Base-by-base conservation (phyloP, 2,888 invertebrate genomes). In the Catotricha subobsoleta region DNA sequence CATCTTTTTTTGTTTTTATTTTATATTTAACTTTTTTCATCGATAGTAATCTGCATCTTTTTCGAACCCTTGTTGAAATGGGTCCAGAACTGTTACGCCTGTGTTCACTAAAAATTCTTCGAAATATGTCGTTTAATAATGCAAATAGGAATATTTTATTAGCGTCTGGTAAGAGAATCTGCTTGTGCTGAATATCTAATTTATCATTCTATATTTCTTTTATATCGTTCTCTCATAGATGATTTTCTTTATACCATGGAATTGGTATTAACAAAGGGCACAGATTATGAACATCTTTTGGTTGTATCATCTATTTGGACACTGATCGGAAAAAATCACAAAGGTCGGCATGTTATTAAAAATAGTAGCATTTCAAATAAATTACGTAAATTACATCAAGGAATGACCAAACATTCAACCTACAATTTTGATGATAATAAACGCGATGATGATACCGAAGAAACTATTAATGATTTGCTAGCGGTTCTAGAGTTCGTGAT, bases 111-210 rank as follows among this genome's bases (percentile, higher is more conserved):
- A 52, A 51, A 7, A 56, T 62, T 29, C 43, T 61, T 13, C 53
- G 61, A 20, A 62, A 62, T 50, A 58, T 62, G 57, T 48, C 57
- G 43, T 62, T 62, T 46, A 40, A 48, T 9, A 49, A 44, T 9
- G 44, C 37, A 34, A 62, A 62, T 43, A 53, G 59, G 6, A 44
- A 51, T 3, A 49, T 51, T 6, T 45, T 62, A 16, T 49, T 58
- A 3, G 47, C 51, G 2, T 53, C 50, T 3, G 44, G 47, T 6
- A 54, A 54, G 28, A n/a, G n/a, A n/a, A n/a, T 13, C 3, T 19
- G 27, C 28, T 12, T 25, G 25, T 13, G 13, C 3, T 39, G 5
- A 19, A 12, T 3, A n/a, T 30, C 4, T 13, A n/a, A 19, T 6
- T 21, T 30, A 30, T 20, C 21, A 7, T n/a, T 19, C n/a, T n/a